Conservation (phyloP, 1,140 invertebrate species). For the Chymomyza costata region DNA sequence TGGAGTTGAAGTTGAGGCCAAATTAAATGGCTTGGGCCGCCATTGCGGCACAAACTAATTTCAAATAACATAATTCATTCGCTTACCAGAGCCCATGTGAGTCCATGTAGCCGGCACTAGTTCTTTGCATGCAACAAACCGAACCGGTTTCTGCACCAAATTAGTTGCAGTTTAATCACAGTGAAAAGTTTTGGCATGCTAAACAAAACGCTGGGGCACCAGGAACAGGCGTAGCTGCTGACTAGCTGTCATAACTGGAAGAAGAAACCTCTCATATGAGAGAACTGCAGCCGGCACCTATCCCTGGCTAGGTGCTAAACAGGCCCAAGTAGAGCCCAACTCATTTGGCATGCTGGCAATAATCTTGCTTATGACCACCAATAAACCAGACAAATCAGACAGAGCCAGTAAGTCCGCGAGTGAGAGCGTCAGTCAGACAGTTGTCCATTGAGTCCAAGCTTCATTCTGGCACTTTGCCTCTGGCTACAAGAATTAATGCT, state of each 20-base stretch:
- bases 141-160: constrained; percentile 63
- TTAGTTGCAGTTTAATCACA: constrained; percentile 66
- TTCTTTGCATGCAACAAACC: constrained; percentile 18
- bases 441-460: too few species aligned
- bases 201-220: too few species aligned
- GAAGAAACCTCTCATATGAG: neutral
- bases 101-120: constrained; percentile 16
- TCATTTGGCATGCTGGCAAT: too few species aligned
- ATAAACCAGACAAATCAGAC: too few species aligned
- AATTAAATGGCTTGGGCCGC: constrained; percentile 11
- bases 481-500: constrained; percentile 31
- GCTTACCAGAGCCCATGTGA: constrained; percentile 37
- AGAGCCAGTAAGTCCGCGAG: too few species aligned
- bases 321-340: neutral
- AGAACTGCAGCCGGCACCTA: neutral
- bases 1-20: constrained; percentile 29
- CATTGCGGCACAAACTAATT: constrained; percentile 72
- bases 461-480: too few species aligned
- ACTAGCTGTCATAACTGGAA: constrained; percentile 46
- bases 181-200: constrained; percentile 13
- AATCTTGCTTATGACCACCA: too few species aligned
- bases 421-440: too few species aligned
- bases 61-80: constrained; percentile 75
- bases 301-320: constrained; percentile 22
- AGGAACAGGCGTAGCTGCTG: too few species aligned